phyloP scores from a whole-genome alignment of 2,888 invertebrate species.

The Alloplasta piceator region DNA sequence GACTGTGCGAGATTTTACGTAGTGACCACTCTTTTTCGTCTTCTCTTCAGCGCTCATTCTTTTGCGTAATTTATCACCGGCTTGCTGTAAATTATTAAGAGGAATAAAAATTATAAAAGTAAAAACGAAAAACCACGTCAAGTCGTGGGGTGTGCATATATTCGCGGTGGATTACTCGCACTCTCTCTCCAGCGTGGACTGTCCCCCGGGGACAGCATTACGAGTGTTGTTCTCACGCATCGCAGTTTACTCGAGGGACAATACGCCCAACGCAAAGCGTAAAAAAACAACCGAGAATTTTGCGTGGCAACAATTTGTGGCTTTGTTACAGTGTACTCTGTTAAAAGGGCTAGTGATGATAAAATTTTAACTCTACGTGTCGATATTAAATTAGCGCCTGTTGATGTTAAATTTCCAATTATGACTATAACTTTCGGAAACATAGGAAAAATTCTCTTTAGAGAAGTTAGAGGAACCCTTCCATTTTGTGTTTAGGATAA shows the following conservation, averaged over 20 bases:
- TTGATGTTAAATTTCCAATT: too few relatives aligned
- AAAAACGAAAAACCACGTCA: constrained; percentile 33
- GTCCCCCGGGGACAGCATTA: constrained; percentile 41
- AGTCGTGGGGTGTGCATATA: constrained; percentile 35
- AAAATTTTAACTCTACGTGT: too few relatives aligned
- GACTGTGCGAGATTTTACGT: constrained; percentile 22
- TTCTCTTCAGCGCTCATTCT: constrained; percentile 45
- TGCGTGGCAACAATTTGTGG: too few relatives aligned
- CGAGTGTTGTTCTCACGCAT: constrained; percentile 41
- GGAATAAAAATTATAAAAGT: not conserved
- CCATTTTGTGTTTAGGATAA: too few relatives aligned
- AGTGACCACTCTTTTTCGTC: constrained; percentile 18
- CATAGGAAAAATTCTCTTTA: too few relatives aligned
- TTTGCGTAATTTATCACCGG: constrained; percentile 54
- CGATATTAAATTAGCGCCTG: too few relatives aligned
- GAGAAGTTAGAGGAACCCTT: too few relatives aligned
- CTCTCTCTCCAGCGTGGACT: not conserved
- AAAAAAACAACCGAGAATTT: too few relatives aligned
- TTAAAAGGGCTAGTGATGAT: too few relatives aligned
- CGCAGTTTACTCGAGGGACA: constrained; percentile 18
- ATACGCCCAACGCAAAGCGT: constrained; percentile 11
- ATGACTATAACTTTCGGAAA: too few relatives aligned
- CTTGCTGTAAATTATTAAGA: constrained; percentile 50
- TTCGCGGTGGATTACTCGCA: constrained; percentile 39
- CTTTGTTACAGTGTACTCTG: too few relatives aligned